phyloP scores from a whole-genome alignment of 2,888 invertebrate genomes.

The Eustalomyia histrio region DNA sequence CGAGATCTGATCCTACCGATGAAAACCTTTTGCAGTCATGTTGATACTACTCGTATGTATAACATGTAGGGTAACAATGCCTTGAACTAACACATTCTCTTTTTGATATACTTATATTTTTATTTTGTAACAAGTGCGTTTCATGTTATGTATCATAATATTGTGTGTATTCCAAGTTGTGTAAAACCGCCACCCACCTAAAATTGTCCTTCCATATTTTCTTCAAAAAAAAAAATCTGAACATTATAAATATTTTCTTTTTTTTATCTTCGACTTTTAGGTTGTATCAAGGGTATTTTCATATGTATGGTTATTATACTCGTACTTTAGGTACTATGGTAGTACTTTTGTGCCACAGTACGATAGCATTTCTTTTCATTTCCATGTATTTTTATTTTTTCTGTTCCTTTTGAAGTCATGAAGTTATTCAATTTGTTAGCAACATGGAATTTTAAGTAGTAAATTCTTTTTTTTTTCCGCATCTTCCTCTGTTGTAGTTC shows the following conservation, averaged over 20 bases:
- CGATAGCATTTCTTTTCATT: slow-evolving; percentile 33
- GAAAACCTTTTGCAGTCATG: not conserved
- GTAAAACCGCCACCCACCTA: slow-evolving; percentile 22
- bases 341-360: slow-evolving; percentile 40
- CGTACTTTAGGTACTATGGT: not conserved
- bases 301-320: slow-evolving; percentile 25
- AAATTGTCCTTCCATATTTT: slow-evolving; percentile 37
- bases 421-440: slow-evolving; percentile 67
- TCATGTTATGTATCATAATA: slow-evolving; percentile 46
- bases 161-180: not conserved
- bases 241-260: slow-evolving; percentile 24
- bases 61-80: slow-evolving; percentile 40
- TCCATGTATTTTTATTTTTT: slow-evolving; percentile 22
- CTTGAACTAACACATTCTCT: slow-evolving; percentile 43
- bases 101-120: not conserved
- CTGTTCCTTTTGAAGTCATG: slow-evolving; percentile 63
- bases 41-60: not conserved
- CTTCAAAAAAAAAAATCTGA: slow-evolving; percentile 38
- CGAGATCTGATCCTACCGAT: slow-evolving; percentile 9
- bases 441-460: slow-evolving; percentile 67
- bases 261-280: slow-evolving; percentile 6
- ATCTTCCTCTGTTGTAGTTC: not conserved
- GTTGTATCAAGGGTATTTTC: slow-evolving; percentile 43
- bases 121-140: slow-evolving; percentile 44
- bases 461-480: slow-evolving; percentile 54